Percentiles rank a stretch among this genome's conserved stretches.
phyloP scores from a whole-genome alignment of 2,888 invertebrate species.

The Imbricaverruca yamaguchii region DNA sequence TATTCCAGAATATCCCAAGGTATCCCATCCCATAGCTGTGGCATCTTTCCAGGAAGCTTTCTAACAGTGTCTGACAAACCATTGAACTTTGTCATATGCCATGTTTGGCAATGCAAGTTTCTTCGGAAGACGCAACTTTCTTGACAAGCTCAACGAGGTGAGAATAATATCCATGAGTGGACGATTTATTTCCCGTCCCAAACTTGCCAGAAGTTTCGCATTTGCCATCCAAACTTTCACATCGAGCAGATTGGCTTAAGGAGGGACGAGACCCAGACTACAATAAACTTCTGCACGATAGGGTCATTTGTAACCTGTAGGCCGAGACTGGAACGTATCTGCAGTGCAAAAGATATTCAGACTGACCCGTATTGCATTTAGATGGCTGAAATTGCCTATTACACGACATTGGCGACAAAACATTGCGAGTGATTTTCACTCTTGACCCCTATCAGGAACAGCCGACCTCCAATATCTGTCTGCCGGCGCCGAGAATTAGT shows the following conservation, averaged over 20 bases:
- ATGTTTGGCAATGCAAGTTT: too few species aligned
- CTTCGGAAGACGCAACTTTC: too few species aligned
- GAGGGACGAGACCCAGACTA: not conserved
- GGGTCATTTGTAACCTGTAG: not conserved
- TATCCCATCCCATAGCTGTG: too few species aligned
- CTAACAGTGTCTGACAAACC: too few species aligned
- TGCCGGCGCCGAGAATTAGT: too few species aligned
- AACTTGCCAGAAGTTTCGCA: not conserved
- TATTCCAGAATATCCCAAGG: too few species aligned
- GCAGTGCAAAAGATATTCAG: not conserved
- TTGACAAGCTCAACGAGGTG: too few species aligned
- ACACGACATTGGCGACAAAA: not conserved
- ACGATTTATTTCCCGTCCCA: not conserved
- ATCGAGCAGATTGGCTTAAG: conserved; percentile 13
- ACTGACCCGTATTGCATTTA: not conserved
- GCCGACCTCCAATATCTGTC: too few species aligned
- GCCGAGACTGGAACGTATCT: not conserved
- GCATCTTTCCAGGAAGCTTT: too few species aligned
- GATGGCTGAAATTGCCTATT: not conserved
- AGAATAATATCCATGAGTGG: not conserved
- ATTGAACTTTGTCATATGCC: too few species aligned
- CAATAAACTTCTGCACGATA: conserved; percentile 12
- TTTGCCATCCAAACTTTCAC: not conserved
- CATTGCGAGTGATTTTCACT: too few species aligned
- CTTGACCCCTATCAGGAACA: too few species aligned